phyloP scores from a whole-genome alignment of 2,113 vertebrate species.

The Vireo altiloquus region DNA sequence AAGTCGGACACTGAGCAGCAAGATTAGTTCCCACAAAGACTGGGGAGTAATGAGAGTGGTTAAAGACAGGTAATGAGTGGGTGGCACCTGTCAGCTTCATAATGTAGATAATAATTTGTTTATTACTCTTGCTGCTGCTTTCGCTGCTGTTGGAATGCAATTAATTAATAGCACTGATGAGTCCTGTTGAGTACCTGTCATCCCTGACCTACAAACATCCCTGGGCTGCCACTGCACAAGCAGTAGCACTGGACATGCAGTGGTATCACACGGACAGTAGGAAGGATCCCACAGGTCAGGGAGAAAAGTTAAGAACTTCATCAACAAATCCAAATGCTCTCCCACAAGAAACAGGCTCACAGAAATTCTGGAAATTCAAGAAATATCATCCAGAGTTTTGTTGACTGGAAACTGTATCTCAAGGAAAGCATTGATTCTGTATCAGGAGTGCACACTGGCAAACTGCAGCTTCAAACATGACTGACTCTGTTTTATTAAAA shows the following conservation, averaged over 20 bases:
- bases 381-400: background rate
- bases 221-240: background rate
- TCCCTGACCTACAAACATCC: conserved; percentile 49
- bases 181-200: background rate
- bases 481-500: background rate
- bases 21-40: conserved; percentile 61
- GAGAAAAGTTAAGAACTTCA: background rate
- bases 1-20: conserved; percentile 1
- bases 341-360: background rate
- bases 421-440: background rate
- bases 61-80: conserved; percentile 57
- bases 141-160: conserved; percentile 55
- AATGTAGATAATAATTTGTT: conserved; percentile 55
- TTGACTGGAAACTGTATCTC: background rate
- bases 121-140: conserved; percentile 57
- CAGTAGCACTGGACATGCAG: background rate
- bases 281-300: background rate
- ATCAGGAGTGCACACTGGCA: background rate
- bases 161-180: conserved; percentile 11
- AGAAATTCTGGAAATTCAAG: background rate
- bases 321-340: background rate
- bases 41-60: conserved; percentile 56
- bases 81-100: conserved; percentile 55
- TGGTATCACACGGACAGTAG: background rate
- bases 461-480: background rate